phyloP scores from a whole-genome alignment of 2,797 vertebrate genomes.

The Acestrorhynchus altus region DNA sequence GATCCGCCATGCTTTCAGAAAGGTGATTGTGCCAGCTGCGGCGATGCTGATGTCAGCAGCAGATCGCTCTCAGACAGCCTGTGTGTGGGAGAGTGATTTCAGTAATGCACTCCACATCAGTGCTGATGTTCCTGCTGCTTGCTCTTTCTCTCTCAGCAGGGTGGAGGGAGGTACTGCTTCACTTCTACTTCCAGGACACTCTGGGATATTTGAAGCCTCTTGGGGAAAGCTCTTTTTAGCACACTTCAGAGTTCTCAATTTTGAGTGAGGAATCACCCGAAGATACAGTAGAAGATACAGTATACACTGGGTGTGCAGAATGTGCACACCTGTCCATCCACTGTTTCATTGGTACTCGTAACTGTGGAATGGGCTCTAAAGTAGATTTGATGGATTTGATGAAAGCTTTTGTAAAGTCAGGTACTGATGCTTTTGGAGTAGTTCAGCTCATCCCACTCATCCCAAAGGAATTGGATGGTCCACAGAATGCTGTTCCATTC shows the following conservation, averaged over 20 bases:
- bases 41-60: slow-evolving; percentile 27
- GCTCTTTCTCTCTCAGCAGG: slow-evolving; percentile 2
- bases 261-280: background rate
- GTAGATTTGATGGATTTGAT: too few relatives aligned
- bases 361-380: too few relatives aligned
- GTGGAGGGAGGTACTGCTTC: background rate
- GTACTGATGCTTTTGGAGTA: background rate
- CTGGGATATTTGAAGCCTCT: background rate
- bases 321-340: background rate
- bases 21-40: slow-evolving; percentile 35
- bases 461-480: background rate
- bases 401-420: background rate
- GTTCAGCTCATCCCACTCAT: background rate
- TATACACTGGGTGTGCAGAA: background rate
- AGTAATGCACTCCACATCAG: slow-evolving; percentile 33
- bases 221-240: background rate
- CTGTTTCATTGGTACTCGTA: too few relatives aligned
- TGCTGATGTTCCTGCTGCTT: slow-evolving; percentile 8
- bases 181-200: slow-evolving; percentile 3
- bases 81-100: slow-evolving; percentile 37
- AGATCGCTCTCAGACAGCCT: slow-evolving; percentile 11
- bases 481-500: background rate
- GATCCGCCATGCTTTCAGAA: slow-evolving; percentile 33
- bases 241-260: background rate
- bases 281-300: background rate